Evolutionary conservation across 2,888 invertebrate species (phyloP).

Genomic region (Drosophila mimetica): DNA sequence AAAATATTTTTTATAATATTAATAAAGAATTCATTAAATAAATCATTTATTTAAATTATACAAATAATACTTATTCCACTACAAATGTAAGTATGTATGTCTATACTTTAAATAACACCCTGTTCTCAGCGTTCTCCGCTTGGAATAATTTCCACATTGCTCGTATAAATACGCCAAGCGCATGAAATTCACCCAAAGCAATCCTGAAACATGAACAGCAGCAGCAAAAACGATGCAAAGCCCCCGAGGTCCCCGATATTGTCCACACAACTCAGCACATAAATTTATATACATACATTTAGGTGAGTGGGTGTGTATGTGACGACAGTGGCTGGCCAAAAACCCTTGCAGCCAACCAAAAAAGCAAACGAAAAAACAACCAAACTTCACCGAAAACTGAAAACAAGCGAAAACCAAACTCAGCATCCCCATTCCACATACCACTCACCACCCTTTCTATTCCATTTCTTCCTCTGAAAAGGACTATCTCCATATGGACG

Average conservation of each 20-base stretch:
- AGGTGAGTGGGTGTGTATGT: constrained; percentile 12
- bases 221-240: constrained; percentile 13
- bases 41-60: too few species aligned
- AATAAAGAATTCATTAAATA: too few species aligned
- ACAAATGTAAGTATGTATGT: too few species aligned
- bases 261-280: constrained; percentile 2
- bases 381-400: constrained; percentile 3
- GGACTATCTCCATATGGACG: constrained; percentile 21
- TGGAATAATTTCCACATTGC: constrained; percentile 66
- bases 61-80: too few species aligned
- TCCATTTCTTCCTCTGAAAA: constrained; percentile 8
- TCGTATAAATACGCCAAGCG: constrained; percentile 64
- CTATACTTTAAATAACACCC: constrained; percentile 8
- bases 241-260: constrained; percentile 23
- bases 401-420: constrained; percentile 4
- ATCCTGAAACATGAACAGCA: constrained; percentile 16
- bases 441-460: constrained; percentile 1
- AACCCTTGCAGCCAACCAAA: constrained; percentile 1
- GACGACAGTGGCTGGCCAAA: constrained; percentile 14
- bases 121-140: constrained; percentile 17
- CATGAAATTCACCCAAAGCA: constrained; percentile 55
- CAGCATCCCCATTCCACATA: background rate
- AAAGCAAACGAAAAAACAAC: background rate
- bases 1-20: too few species aligned
- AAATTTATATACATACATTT: background rate